These are phyloP conservation scores for Proales similis DNA, from an alignment of 1,140 invertebrate genomes.

Conservation along the genomic window DNA sequence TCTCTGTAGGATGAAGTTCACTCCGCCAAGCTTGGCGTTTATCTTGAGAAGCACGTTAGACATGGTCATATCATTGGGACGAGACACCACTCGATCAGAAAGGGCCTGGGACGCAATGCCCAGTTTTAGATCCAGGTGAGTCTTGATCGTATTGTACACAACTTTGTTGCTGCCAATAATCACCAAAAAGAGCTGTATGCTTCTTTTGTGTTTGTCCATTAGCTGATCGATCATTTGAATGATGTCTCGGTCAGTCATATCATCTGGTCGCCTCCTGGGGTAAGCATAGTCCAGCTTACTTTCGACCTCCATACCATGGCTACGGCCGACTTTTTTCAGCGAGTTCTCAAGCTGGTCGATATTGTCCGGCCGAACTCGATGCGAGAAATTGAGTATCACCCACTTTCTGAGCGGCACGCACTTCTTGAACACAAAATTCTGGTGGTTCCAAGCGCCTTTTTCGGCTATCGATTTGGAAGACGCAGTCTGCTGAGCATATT, in stretches of 20 bases:
- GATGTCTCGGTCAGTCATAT: background rate
- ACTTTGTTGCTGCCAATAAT: conserved; percentile 61
- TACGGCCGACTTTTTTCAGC: conserved; percentile 5
- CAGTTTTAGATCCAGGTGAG: conserved; percentile 96
- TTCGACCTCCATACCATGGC: conserved; percentile 2
- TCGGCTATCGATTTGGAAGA: background rate
- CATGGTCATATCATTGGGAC: conserved; percentile 97
- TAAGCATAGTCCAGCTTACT: conserved; percentile 1
- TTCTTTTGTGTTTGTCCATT: background rate
- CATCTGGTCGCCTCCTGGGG: conserved; percentile 10
- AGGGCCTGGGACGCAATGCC: conserved; percentile 99
- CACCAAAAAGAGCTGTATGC: conserved; percentile 13
- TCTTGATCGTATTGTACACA: conserved; percentile 97
- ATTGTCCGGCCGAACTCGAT: conserved; percentile 46
- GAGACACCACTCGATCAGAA: conserved; percentile 98
- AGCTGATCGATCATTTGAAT: background rate
- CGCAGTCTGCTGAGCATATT: conserved; percentile 59
- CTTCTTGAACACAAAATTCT: conserved; percentile 98
- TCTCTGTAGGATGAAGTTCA: conserved; percentile 80
- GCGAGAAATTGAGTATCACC: conserved; percentile 99
- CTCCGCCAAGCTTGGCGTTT: conserved; percentile 97
- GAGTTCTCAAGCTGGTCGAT: background rate
- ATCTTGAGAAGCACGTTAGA: conserved; percentile 99
- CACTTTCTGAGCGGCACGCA: conserved; percentile 97
- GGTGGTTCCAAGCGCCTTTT: conserved; percentile 99